Evolutionary conservation across 2,797 vertebrate genomes (phyloP).

Genomic region (Phrynocephalus forsythii): DNA sequence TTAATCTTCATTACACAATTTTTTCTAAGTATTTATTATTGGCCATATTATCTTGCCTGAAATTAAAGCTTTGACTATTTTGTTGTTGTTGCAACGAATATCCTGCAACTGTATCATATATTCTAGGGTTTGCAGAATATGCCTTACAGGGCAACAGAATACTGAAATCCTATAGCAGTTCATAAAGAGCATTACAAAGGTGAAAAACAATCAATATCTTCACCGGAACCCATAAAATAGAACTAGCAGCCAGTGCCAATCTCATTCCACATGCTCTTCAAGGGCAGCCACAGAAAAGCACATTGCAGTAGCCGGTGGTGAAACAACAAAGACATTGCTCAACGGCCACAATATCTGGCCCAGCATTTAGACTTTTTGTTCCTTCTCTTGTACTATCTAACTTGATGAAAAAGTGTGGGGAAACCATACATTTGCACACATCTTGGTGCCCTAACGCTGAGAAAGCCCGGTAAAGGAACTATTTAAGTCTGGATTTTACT

Average conservation of each 20-base stretch:
- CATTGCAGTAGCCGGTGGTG: not conserved
- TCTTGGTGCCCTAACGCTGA: too few relatives aligned
- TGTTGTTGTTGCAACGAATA: slow-evolving; percentile 1
- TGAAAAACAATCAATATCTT: not conserved
- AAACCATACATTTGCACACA: too few relatives aligned
- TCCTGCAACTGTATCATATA: not conserved
- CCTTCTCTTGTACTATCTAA: too few relatives aligned
- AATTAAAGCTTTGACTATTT: not conserved
- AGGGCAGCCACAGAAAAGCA: not conserved
- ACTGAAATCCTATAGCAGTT: not conserved
- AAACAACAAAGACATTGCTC: not conserved
- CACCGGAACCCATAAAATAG: not conserved
- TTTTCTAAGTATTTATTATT: not conserved
- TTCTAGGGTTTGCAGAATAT: not conserved
- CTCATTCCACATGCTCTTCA: not conserved
- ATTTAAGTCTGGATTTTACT: not conserved
- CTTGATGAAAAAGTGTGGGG: too few relatives aligned
- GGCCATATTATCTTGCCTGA: not conserved
- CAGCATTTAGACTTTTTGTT: too few relatives aligned
- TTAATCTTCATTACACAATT: not conserved
- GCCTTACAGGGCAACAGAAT: slow-evolving; percentile 4
- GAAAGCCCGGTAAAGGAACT: too few relatives aligned
- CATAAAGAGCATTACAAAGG: not conserved
- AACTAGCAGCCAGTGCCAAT: not conserved
- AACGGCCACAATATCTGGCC: too few relatives aligned